These are phyloP conservation scores for Stegastes partitus DNA, from an alignment of 2,113 vertebrate species.

Conservation along the genomic window DNA sequence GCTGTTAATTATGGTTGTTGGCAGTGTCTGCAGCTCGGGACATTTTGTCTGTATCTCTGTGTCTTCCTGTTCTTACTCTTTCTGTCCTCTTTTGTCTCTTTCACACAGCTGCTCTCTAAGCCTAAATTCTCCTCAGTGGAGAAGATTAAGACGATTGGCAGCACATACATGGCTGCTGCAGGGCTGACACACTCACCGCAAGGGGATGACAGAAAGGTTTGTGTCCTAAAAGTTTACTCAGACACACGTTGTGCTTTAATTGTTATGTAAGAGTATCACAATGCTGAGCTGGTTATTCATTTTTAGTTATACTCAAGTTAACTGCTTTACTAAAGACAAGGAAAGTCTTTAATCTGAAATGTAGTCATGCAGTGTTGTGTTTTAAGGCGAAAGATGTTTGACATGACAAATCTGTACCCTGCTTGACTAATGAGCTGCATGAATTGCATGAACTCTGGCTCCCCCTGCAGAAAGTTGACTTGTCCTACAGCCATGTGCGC, in stretches of 20 bases:
- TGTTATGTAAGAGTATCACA: no score
- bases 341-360: no score
- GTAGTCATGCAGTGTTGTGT: background rate
- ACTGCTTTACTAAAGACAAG: no score
- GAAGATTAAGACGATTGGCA: conserved; percentile 94
- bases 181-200: conserved; percentile 81
- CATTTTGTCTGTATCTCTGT: background rate
- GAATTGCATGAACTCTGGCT: conserved; percentile 49
- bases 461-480: conserved; percentile 84
- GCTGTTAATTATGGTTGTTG: no score
- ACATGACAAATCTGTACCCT: background rate
- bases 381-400: no score
- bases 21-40: background rate
- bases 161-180: conserved; percentile 92
- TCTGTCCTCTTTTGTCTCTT: background rate
- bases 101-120: conserved; percentile 88
- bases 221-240: conserved; percentile 19
- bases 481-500: conserved; percentile 86
- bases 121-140: conserved; percentile 92
- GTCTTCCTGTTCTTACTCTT: background rate
- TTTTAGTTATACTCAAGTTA: no score
- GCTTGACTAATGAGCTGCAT: background rate
- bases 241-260: no score
- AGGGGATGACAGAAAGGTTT: conserved; percentile 80
- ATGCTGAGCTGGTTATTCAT: no score